phyloP scores from a whole-genome alignment of 2,113 vertebrate species.

The Syngnathus typhle region DNA sequence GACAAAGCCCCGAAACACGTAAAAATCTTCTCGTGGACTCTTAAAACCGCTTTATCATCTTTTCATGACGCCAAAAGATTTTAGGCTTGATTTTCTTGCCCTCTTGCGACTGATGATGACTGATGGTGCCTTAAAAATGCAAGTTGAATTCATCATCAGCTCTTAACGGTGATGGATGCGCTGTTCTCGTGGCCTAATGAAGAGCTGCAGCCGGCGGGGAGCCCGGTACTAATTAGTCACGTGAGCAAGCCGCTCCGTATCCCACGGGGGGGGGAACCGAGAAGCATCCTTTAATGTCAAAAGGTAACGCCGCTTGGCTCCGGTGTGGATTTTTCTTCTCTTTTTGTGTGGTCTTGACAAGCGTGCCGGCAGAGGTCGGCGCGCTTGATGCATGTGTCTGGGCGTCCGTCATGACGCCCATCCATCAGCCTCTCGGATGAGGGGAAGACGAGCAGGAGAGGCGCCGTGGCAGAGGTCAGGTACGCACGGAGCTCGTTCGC shows the following conservation, averaged over 20 bases:
- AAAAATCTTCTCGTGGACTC: no score
- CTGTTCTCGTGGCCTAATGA: constrained; percentile 48
- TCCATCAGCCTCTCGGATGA: constrained; percentile 33
- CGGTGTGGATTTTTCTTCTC: neutral
- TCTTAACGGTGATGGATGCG: constrained; percentile 52
- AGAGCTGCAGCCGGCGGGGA: constrained; percentile 44
- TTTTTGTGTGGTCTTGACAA: constrained; percentile 1
- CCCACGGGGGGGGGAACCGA: constrained; percentile 26
- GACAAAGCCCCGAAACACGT: neutral
- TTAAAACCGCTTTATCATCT: no score
- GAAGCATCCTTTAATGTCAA: constrained; percentile 33
- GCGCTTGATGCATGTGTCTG: constrained; percentile 6
- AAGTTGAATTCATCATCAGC: constrained; percentile 53
- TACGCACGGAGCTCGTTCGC: constrained; percentile 51
- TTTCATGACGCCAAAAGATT: no score
- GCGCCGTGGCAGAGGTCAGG: constrained; percentile 44
- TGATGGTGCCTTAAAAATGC: constrained; percentile 52
- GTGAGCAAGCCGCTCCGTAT: constrained; percentile 27
- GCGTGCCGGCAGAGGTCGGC: constrained; percentile 10
- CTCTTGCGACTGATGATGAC: constrained; percentile 23
- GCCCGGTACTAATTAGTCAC: constrained; percentile 48
- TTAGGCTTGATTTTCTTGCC: no score
- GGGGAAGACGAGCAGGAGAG: constrained; percentile 8
- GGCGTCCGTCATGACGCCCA: constrained; percentile 25
- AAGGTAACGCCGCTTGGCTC: constrained; percentile 11